Percentiles rank a stretch among this genome's conserved stretches.
Evolutionary conservation across 2,888 invertebrate genomes (phyloP).

Genomic region (Epistrophella euchroma): DNA sequence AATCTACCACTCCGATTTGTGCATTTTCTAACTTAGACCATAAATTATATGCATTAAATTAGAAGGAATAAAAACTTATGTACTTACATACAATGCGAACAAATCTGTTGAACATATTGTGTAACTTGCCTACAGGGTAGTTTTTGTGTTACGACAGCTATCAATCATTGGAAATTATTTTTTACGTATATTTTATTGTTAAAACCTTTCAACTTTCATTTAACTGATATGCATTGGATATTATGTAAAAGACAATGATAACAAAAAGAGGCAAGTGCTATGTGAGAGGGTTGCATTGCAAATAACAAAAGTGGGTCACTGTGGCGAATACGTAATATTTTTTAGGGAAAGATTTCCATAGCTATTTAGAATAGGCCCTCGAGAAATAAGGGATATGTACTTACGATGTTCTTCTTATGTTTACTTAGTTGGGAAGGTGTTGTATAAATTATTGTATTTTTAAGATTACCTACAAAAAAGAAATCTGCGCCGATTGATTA

Average conservation of each 20-base stretch:
- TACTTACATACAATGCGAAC: neutral
- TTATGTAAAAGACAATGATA: neutral
- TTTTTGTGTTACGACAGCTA: neutral
- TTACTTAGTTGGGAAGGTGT: too few species aligned
- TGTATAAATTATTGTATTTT: too few species aligned
- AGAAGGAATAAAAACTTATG: constrained; percentile 4
- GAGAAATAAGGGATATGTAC: too few species aligned
- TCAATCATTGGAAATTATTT: neutral
- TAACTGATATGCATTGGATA: neutral
- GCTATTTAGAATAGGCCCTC: too few species aligned
- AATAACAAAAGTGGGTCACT: constrained; percentile 17
- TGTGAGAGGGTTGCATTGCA: neutral
- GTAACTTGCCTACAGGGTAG: neutral
- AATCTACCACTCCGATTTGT: neutral
- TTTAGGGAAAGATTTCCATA: neutral
- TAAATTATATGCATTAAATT: constrained; percentile 10
- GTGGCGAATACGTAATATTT: constrained; percentile 37
- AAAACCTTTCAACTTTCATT: neutral
- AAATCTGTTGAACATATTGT: neutral
- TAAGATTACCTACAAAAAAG: too few species aligned
- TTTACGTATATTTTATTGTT: neutral
- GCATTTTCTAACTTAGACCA: constrained; percentile 24
- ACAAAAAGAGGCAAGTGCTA: neutral
- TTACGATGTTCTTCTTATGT: too few species aligned
- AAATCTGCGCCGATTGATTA: too few species aligned